Evolutionary conservation across 2,113 vertebrate species (phyloP).

Genomic region (Cettia cetti): DNA sequence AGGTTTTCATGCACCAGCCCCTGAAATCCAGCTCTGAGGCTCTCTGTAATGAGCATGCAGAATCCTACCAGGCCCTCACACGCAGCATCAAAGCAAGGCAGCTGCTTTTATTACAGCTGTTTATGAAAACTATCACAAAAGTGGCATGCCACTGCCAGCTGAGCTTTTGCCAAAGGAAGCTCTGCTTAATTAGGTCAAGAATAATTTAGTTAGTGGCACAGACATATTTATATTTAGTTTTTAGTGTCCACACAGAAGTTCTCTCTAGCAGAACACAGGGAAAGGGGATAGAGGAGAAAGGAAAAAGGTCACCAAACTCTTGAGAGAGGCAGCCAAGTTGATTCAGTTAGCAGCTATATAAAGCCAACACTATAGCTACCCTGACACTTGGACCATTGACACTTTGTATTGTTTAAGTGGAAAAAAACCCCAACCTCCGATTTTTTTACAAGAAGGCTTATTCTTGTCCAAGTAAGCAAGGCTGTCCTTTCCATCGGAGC

Average conservation of each 20-base stretch:
- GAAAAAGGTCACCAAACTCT: not conserved
- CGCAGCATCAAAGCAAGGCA: not conserved
- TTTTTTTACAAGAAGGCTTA: not conserved
- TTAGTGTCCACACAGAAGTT: not conserved
- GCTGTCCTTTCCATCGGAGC: not conserved
- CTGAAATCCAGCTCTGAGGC: not conserved
- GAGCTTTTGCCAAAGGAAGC: constrained; percentile 28
- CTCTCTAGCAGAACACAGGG: not conserved
- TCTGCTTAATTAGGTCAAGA: not conserved
- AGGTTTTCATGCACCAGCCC: not conserved
- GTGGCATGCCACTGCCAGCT: not conserved
- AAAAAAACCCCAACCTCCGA: not conserved
- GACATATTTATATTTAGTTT: not conserved
- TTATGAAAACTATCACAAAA: constrained; percentile 14
- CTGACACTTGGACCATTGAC: not conserved
- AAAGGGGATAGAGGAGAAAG: not conserved
- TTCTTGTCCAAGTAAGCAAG: not conserved
- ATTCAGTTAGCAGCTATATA: not conserved
- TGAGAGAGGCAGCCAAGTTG: not conserved
- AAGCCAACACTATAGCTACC: not conserved
- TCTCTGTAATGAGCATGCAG: not conserved
- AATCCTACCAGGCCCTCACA: not conserved
- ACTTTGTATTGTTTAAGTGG: not conserved
- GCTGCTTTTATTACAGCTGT: not conserved
- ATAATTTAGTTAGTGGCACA: not conserved